Evolutionary conservation across 2,888 invertebrate species (phyloP).

Genomic region (Cephus rjabovi): DNA sequence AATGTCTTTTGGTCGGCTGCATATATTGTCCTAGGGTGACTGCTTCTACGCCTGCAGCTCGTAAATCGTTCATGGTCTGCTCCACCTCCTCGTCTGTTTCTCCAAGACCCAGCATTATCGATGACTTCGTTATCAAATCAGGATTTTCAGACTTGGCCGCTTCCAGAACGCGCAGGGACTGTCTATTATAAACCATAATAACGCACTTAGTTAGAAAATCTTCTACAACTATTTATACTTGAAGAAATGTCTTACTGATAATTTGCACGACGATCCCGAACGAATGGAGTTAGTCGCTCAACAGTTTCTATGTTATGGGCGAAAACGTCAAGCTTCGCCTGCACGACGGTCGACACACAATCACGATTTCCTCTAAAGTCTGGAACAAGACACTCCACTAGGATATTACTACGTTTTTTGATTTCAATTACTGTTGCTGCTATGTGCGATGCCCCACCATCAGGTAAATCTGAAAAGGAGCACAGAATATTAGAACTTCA

Average conservation of each 20-base stretch:
- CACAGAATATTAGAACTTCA: neutral
- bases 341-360: conserved; percentile 80
- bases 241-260: conserved; percentile 70
- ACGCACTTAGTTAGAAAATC: neutral
- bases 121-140: conserved; percentile 93
- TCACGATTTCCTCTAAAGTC: conserved; percentile 90
- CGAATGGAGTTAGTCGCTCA: conserved; percentile 88
- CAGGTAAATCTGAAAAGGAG: conserved; percentile 80
- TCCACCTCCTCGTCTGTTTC: conserved; percentile 90
- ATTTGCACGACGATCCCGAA: conserved; percentile 93
- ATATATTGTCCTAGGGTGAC: conserved; percentile 98
- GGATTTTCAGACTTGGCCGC: conserved; percentile 85
- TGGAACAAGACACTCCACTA: conserved; percentile 97
- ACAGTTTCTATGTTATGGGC: conserved; percentile 99
- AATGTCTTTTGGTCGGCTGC: conserved; percentile 97
- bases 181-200: conserved; percentile 67
- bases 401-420: conserved; percentile 73
- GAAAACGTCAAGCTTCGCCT: conserved; percentile 92
- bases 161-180: conserved; percentile 85
- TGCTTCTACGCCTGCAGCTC: conserved; percentile 88
- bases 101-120: conserved; percentile 97
- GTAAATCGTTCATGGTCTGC: conserved; percentile 88
- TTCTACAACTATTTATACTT: neutral
- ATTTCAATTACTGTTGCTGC: conserved; percentile 77
- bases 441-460: conserved; percentile 95